Base-by-base conservation (phyloP, 2,797 vertebrate species). In the Enteromius viviparus region DNA sequence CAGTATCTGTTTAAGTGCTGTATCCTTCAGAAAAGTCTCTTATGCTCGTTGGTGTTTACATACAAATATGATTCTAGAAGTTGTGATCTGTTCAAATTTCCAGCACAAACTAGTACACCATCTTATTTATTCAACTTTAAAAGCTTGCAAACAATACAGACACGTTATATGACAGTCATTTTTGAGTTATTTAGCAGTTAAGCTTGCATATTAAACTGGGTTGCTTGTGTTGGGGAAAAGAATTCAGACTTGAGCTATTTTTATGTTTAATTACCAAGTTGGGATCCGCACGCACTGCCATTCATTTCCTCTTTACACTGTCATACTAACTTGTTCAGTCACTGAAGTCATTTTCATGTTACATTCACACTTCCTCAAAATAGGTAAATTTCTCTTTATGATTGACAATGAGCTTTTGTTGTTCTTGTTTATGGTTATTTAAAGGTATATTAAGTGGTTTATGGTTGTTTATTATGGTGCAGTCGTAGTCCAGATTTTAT, bases 221-320 rank as follows among this genome's bases (percentile, higher is more conserved):
- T 42, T 55, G 32, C 23, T 2, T 70, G 26, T 80, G 34, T 75
- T 66, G 37, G 58, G 65, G 68, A 64, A 45, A 26, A 77, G 55
- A 60, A 19, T 51, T 81, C 55, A 62, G 74, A 23, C 11, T 70
- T 69, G 21, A 69, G 71, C 14, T 76, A 85, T 85, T 78, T 81
- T 84, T 81, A 40, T 77, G 62, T 81, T 81, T 84, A 76, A 68
- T 69, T 78, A 15, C n/a, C 26, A 71, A 55, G 64, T 64, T 81
- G 42, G 49, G 23, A 72, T 85, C 77, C 17, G 2, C 9, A 26
- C 23, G 9, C 23, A 69, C 78, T 60, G 19, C 49, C 9, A 2
- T 45, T 58, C 3, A 15, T 80, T 79, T 70, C 45, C 78, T 78
- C 51, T 55, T 11, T 69, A 26, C 12, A 8, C 12, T n/a, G 40